phyloP scores from a whole-genome alignment of 2,888 invertebrate genomes.

The Trachelus stipa region DNA sequence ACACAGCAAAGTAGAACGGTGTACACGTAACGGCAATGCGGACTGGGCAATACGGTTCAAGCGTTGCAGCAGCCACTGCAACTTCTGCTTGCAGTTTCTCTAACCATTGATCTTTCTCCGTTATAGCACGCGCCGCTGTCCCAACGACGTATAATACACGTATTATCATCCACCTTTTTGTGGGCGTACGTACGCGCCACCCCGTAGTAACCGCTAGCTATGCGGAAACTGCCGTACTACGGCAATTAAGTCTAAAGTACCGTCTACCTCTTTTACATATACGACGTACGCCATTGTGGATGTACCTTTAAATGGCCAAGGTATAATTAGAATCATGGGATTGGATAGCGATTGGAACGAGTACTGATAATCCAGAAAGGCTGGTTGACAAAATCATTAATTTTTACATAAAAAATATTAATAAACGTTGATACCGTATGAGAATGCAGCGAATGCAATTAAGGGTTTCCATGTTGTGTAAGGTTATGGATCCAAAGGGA shows the following conservation, averaged over 20 bases:
- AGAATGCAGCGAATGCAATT: no score
- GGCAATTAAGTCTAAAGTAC: constrained; percentile 45
- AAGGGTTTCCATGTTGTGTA: no score
- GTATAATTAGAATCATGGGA: constrained; percentile 38
- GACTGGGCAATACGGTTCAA: constrained; percentile 21
- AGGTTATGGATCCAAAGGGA: no score
- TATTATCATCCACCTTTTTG: background rate
- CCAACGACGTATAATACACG: background rate
- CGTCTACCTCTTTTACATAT: constrained; percentile 46
- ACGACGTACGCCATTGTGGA: no score
- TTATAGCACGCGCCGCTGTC: background rate
- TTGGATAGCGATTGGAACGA: no score
- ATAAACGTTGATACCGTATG: no score
- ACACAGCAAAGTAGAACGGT: constrained; percentile 34
- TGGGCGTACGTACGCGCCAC: background rate
- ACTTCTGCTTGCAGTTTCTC: background rate
- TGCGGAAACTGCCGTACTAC: constrained; percentile 8
- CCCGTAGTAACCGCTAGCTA: no score
- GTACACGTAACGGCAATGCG: constrained; percentile 39
- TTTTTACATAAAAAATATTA: no score
- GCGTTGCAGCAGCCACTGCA: background rate
- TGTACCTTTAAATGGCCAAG: constrained; percentile 20
- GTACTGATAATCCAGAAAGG: no score
- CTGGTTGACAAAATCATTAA: no score
- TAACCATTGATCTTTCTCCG: background rate